Percentiles rank a stretch among this genome's conserved stretches.
These are phyloP conservation scores for Flabesymbios commensalis DNA, from an alignment of 2,888 invertebrate species.

Conservation along the genomic window DNA sequence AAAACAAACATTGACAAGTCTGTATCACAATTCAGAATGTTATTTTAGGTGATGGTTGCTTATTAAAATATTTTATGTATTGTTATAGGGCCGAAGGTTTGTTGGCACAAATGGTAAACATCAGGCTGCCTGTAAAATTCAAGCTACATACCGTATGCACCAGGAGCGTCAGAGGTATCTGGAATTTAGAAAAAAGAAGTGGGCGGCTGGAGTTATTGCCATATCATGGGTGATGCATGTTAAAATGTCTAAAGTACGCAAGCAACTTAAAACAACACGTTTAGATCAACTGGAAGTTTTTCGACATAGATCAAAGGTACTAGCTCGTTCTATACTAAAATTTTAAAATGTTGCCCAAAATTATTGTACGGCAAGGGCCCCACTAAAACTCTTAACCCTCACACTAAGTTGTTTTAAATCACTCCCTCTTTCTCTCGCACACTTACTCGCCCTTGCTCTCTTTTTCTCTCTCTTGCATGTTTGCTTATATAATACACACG, in stretches of 20 bases:
- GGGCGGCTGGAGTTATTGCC: conserved; percentile 61
- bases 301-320: conserved; percentile 48
- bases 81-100: conserved; percentile 57
- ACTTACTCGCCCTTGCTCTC: not conserved
- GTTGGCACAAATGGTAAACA: conserved; percentile 49
- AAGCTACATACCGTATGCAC: conserved; percentile 52
- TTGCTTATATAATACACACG: not conserved
- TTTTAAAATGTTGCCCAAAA: no score
- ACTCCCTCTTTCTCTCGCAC: not conserved
- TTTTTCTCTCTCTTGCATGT: not conserved
- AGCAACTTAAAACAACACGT: conserved; percentile 50
- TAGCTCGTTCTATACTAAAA: no score
- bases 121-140: conserved; percentile 56
- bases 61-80: no score
- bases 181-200: conserved; percentile 56
- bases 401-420: not conserved
- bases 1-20: no score
- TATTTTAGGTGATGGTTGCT: no score
- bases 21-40: no score
- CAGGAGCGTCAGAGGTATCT: conserved; percentile 49
- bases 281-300: conserved; percentile 52
- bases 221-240: conserved; percentile 61
- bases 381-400: no score
- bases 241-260: conserved; percentile 55
- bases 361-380: no score